Evolutionary conservation across 1,140 invertebrate species (phyloP).

Genomic region (Anastrepha obliqua): DNA sequence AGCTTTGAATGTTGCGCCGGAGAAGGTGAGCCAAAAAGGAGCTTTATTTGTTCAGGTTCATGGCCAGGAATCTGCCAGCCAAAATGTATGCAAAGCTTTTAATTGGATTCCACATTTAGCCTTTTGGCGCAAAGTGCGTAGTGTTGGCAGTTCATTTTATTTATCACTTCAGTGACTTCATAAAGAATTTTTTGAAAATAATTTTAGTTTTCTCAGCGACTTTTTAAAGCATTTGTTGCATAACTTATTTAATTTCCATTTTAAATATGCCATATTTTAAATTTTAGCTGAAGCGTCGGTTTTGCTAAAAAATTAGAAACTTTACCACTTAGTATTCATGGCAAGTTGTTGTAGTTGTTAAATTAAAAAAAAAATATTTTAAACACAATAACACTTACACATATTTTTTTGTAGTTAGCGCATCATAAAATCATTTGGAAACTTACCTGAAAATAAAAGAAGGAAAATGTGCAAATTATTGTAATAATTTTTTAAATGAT

Average conservation of each 20-base stretch:
- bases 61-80: background rate
- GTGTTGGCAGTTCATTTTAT: background rate
- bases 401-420: too few relatives aligned
- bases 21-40: background rate
- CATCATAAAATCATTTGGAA: too few relatives aligned
- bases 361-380: too few relatives aligned
- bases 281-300: background rate
- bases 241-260: background rate
- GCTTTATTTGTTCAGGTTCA: background rate
- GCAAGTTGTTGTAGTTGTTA: too few relatives aligned
- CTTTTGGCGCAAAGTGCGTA: background rate
- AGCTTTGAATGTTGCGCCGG: background rate
- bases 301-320: background rate
- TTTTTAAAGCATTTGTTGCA: background rate
- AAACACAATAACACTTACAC: too few relatives aligned
- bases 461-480: too few relatives aligned
- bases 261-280: background rate
- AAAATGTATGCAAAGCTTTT: constrained; percentile 10
- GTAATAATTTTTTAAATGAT: too few relatives aligned
- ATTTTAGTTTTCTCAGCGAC: background rate
- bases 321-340: too few relatives aligned
- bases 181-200: background rate
- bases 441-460: too few relatives aligned
- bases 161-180: background rate
- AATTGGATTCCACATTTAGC: background rate